phyloP scores from a whole-genome alignment of 2,797 vertebrate genomes.

The Phalanger gymnotis region DNA sequence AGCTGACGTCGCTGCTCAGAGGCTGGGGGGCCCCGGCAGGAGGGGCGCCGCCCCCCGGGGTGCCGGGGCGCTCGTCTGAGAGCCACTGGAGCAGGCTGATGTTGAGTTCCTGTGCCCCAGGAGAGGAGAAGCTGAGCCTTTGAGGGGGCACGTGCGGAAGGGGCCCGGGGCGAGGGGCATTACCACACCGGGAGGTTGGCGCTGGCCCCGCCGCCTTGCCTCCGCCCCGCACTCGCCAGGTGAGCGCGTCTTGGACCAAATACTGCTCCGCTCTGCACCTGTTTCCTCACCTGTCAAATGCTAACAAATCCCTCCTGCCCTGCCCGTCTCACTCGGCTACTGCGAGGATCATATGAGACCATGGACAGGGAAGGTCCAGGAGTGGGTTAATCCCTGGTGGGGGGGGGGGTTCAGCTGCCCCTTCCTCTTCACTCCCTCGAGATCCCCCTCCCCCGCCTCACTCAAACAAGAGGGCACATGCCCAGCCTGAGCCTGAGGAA shows the following conservation, averaged over 20 bases:
- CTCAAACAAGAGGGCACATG: background rate
- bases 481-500: background rate
- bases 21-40: background rate
- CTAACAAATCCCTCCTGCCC: background rate
- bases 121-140: background rate
- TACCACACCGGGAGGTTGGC: no score
- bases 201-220: no score
- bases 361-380: no score
- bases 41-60: accelerated
- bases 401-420: no score
- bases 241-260: no score
- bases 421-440: background rate
- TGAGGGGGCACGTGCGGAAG: background rate
- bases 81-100: conserved; percentile 80
- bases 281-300: background rate
- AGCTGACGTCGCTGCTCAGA: accelerated
- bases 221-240: background rate
- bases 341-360: background rate
- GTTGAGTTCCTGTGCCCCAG: conserved; percentile 86
- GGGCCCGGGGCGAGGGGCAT: no score
- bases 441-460: background rate
- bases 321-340: background rate
- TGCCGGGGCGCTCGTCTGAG: background rate
- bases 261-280: background rate
- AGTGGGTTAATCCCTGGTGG: background rate